A percentile compares a stretch with the other conserved stretches of the same genome.
These are phyloP conservation scores for Rhamphomyia laevipes DNA, from an alignment of 2,888 invertebrate genomes.

Conservation along the genomic window DNA sequence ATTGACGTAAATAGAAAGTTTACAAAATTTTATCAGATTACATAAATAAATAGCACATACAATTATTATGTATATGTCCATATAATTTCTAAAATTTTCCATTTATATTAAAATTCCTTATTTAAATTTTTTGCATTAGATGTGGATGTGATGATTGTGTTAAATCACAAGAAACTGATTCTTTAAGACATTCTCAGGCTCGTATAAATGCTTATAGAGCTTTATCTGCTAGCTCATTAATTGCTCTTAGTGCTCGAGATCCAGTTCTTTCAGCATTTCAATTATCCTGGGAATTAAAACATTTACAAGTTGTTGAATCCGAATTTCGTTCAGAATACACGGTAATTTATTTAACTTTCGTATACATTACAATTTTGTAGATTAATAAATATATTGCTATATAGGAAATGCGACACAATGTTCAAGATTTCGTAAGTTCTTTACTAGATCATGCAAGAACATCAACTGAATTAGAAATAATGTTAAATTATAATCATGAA, in stretches of 20 bases:
- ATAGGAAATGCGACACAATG: conserved; percentile 65
- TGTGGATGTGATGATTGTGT: conserved; percentile 93
- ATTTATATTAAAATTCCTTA: no score
- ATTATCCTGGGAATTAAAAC: conserved; percentile 82
- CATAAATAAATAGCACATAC: no score
- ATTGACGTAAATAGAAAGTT: no score
- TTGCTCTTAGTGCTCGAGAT: conserved; percentile 85
- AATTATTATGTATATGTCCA: no score
- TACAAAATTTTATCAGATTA: no score
- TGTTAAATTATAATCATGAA: conserved; percentile 81
- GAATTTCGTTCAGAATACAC: conserved; percentile 90
- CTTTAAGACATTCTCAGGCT: conserved; percentile 78
- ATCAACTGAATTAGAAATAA: conserved; percentile 84
- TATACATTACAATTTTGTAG: no score
- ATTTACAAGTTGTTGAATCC: conserved; percentile 83
- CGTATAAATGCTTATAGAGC: conserved; percentile 93
- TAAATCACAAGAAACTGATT: conserved; percentile 68
- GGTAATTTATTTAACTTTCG: conserved; percentile 43
- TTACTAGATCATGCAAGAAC: conserved; percentile 86
- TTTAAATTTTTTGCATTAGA: conserved; percentile 38
- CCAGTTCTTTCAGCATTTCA: conserved; percentile 92
- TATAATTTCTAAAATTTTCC: no score
- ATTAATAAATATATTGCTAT: background rate
- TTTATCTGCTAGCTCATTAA: conserved; percentile 79
- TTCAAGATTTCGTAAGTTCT: conserved; percentile 80